Evolutionary conservation across 2,113 vertebrate species (phyloP).

Genomic region (Perca fluviatilis): DNA sequence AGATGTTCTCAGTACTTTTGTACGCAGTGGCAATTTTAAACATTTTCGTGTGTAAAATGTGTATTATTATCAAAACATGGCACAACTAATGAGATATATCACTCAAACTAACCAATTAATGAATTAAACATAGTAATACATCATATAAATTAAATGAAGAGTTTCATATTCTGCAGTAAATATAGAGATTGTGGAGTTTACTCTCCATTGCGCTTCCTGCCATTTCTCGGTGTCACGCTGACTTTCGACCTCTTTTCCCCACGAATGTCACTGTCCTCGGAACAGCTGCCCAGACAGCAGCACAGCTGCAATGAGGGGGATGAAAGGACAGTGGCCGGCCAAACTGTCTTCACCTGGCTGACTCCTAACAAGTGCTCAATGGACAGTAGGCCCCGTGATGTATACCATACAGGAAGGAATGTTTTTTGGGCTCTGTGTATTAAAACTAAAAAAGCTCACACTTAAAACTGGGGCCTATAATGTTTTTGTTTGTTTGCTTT

Average conservation of each 20-base stretch:
- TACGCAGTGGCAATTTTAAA: neutral
- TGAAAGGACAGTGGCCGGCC: neutral
- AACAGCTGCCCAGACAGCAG: neutral
- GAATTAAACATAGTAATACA: neutral
- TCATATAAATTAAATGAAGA: neutral
- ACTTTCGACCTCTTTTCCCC: neutral
- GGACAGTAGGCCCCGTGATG: neutral
- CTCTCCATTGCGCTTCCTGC: neutral
- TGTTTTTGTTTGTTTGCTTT: too few relatives aligned
- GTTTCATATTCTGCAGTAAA: neutral
- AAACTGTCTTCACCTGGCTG: neutral
- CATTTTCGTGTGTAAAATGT: neutral
- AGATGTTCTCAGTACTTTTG: constrained; percentile 19
- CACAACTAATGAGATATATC: neutral
- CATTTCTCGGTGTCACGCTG: neutral
- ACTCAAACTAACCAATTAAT: neutral
- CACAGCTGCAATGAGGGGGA: neutral
- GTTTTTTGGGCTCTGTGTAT: neutral
- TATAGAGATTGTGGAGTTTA: neutral
- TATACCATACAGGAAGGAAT: neutral
- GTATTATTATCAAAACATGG: neutral
- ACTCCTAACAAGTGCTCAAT: neutral
- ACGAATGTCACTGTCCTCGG: neutral
- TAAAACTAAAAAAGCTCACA: neutral
- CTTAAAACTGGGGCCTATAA: too few relatives aligned